phyloP scores from a whole-genome alignment of 2,113 vertebrate genomes.

The Hemibagrus wyckioides region DNA sequence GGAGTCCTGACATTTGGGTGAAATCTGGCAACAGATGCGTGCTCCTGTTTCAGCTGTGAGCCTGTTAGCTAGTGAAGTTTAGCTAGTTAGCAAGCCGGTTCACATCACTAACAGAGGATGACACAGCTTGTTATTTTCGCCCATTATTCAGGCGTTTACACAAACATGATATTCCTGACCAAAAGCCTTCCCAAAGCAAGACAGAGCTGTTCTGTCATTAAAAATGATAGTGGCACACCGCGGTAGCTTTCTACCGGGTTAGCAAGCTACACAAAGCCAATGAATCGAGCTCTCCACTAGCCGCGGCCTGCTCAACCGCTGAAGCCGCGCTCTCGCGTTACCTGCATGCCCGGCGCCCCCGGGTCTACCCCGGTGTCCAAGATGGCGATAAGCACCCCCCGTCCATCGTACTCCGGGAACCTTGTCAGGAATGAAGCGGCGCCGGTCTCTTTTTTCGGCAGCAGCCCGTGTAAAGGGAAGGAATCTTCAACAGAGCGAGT shows the following conservation, averaged over 20 bases:
- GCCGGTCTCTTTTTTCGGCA: slow-evolving; percentile 96
- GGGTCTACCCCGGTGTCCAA: slow-evolving; percentile 96
- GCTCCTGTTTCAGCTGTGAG: slow-evolving; percentile 11
- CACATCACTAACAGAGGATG: slow-evolving; percentile 23
- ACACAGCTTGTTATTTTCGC: slow-evolving; percentile 37
- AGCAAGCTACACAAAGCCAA: neutral
- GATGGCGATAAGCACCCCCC: slow-evolving; percentile 88
- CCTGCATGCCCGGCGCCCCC: slow-evolving; percentile 97
- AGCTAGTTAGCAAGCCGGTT: neutral
- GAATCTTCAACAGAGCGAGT: slow-evolving; percentile 83
- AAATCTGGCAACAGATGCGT: slow-evolving; percentile 38
- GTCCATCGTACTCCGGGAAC: slow-evolving; percentile 91
- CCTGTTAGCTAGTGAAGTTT: neutral
- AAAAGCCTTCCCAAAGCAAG: neutral
- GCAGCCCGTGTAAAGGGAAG: slow-evolving; percentile 91
- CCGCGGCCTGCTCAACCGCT: slow-evolving; percentile 49
- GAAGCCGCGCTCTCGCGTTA: slow-evolving; percentile 63
- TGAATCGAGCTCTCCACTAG: neutral
- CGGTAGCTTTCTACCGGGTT: neutral
- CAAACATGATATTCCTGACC: neutral
- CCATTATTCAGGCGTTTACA: neutral
- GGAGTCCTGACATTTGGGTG: slow-evolving; percentile 18
- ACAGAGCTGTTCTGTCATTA: neutral
- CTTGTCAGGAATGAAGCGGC: slow-evolving; percentile 86
- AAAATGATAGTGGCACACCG: neutral